Evolutionary conservation across 2,888 invertebrate genomes (phyloP).

Genomic region (Heteromurus nitidus): DNA sequence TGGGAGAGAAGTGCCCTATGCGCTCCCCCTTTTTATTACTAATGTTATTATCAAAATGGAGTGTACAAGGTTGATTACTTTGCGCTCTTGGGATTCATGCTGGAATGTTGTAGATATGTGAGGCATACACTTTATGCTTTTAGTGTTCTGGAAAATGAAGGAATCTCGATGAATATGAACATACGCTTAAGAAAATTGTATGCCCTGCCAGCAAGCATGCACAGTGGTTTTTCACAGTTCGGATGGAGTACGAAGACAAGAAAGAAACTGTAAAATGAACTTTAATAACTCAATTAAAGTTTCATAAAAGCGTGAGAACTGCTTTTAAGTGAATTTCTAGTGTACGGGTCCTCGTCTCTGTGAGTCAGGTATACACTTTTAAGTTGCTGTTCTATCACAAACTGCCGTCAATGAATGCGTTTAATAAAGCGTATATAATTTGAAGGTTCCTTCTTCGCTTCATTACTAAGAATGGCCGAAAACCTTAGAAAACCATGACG

Average conservation of each 20-base stretch:
- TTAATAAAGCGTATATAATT: background rate
- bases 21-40: background rate
- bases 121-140: too few relatives aligned
- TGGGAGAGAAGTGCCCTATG: too few relatives aligned
- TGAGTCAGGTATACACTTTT: too few relatives aligned
- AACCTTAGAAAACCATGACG: too few relatives aligned
- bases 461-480: background rate
- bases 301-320: background rate
- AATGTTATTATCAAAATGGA: constrained; percentile 9
- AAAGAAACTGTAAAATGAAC: constrained; percentile 17
- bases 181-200: too few relatives aligned
- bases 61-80: background rate
- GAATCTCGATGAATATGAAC: too few relatives aligned
- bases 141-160: too few relatives aligned
- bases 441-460: background rate
- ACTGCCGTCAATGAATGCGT: constrained; percentile 13
- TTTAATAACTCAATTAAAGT: constrained; percentile 28
- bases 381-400: constrained; percentile 3
- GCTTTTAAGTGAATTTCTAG: constrained; percentile 14
- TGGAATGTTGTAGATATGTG: background rate
- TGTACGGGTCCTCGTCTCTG: too few relatives aligned
- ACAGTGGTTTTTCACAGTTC: too few relatives aligned
- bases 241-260: constrained; percentile 20
- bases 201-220: too few relatives aligned
- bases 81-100: background rate